Conservation (phyloP, 2,888 invertebrate species). For the Andrena flavipes region DNA sequence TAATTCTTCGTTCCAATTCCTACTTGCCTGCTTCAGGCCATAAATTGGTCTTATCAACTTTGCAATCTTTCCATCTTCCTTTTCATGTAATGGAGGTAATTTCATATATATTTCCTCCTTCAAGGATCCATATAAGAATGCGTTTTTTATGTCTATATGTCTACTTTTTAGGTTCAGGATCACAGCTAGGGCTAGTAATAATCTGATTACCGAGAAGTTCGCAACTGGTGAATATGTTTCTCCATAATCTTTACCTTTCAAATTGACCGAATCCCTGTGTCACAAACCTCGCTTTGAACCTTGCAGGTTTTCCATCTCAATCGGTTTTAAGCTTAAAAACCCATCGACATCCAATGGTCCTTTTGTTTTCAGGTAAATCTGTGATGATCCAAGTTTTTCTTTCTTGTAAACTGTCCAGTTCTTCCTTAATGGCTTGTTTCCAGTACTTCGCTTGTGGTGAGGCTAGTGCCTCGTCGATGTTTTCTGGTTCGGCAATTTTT, state of each 20-base stretch:
- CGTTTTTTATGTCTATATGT: constrained; percentile 6
- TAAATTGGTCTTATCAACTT: no score
- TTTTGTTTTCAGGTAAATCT: not conserved
- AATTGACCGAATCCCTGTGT: not conserved
- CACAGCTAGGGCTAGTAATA: not conserved
- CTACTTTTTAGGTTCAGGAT: not conserved
- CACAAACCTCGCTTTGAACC: not conserved
- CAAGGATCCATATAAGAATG: constrained; percentile 18
- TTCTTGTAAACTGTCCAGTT: not conserved
- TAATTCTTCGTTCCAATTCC: no score
- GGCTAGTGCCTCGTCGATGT: not conserved
- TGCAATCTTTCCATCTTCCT: no score
- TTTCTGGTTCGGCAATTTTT: not conserved
- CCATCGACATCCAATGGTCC: not conserved
- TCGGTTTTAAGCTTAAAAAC: not conserved
- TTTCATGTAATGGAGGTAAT: no score
- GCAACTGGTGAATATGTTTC: constrained; percentile 1
- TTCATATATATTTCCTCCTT: no score
- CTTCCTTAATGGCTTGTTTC: not conserved
- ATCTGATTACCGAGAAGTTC: not conserved
- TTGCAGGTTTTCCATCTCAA: not conserved
- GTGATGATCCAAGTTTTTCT: not conserved
- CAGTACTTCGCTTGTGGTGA: not conserved
- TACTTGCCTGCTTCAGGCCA: no score
- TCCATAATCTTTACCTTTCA: not conserved